These are phyloP conservation scores for Aptenodytes forsteri DNA, from an alignment of 2,113 vertebrate species.

Conservation along the genomic window DNA sequence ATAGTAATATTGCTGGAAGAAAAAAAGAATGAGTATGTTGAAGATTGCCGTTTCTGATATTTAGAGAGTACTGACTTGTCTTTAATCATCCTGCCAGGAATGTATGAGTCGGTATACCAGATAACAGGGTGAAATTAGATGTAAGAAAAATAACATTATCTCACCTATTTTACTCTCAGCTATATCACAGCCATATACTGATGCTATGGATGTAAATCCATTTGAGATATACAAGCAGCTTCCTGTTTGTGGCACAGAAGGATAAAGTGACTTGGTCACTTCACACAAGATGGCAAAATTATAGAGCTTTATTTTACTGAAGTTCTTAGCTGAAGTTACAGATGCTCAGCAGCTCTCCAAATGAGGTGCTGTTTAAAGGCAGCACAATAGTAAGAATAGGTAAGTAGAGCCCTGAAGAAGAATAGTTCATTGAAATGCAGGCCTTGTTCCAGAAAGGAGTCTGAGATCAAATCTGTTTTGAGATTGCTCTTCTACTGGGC, in stretches of 20 bases:
- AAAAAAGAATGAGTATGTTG: background rate
- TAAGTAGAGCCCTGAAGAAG: slow-evolving; percentile 7
- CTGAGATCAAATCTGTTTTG: slow-evolving; percentile 43
- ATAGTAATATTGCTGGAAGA: background rate
- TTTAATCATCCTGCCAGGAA: background rate
- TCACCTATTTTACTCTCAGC: background rate
- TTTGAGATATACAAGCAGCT: background rate
- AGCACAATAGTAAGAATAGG: slow-evolving; percentile 17
- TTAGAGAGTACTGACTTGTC: background rate
- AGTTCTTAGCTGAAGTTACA: background rate
- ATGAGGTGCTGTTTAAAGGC: background rate
- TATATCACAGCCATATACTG: background rate
- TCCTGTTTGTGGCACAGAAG: background rate
- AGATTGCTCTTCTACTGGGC: slow-evolving; percentile 53
- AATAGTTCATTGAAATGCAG: slow-evolving; percentile 26
- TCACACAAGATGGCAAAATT: background rate
- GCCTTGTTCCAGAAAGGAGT: slow-evolving; percentile 45
- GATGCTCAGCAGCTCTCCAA: background rate
- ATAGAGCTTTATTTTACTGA: background rate
- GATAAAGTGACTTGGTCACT: background rate
- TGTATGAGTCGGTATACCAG: background rate
- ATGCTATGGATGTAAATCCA: background rate
- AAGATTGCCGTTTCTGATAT: background rate
- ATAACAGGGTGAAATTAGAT: background rate
- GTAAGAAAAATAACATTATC: background rate